phyloP scores from a whole-genome alignment of 53 echinoderm and acorn worm genomes.

The Apostichopus leukothele region DNA sequence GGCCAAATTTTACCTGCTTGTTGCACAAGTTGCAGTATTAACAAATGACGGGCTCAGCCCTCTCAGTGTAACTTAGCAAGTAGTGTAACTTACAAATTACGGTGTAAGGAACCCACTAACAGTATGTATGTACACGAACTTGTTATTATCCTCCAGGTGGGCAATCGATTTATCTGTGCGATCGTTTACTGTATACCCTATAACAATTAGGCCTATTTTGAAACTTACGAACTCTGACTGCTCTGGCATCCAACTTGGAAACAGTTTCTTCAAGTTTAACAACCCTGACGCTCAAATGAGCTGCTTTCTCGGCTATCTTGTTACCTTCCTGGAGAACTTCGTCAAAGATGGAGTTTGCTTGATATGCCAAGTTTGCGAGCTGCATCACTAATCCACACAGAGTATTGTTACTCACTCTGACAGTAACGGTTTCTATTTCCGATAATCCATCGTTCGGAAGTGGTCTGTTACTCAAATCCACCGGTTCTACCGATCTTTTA shows the following conservation, averaged over 20 bases:
- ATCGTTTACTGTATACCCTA: no score
- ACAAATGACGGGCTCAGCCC: no score
- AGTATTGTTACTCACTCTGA: constrained; percentile 68
- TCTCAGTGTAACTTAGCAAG: no score
- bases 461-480: constrained; percentile 75
- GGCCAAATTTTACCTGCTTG: no score
- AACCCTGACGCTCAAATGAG: constrained; percentile 55
- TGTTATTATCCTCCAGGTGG: no score
- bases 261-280: constrained; percentile 69
- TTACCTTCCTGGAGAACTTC: constrained; percentile 76
- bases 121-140: no score
- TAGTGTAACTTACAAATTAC: no score
- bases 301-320: constrained; percentile 70
- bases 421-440: constrained; percentile 84
- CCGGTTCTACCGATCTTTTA: constrained; percentile 83
- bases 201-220: no score
- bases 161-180: no score
- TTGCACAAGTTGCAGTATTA: no score
- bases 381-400: constrained; percentile 89
- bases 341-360: constrained; percentile 86
- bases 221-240: constrained; percentile 97
- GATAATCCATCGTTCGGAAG: constrained; percentile 74
- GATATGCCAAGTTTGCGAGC: constrained; percentile 81
- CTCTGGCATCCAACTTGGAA: constrained; percentile 80
- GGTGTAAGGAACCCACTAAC: no score